Conservation (phyloP, 2,888 invertebrate species). For the Oscheius onirici region DNA sequence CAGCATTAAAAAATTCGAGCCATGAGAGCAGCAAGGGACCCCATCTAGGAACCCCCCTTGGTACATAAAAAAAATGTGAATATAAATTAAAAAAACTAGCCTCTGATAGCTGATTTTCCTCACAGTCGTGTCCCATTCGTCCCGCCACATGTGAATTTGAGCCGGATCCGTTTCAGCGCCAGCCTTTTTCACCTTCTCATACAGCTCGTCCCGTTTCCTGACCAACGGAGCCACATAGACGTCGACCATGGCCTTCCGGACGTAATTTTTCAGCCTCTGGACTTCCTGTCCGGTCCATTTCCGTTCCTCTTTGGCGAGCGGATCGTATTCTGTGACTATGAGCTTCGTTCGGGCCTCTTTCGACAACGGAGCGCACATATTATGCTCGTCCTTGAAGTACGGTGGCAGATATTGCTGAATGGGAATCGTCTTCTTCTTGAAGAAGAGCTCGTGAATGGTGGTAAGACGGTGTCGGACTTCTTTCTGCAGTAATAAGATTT, state of each 20-base stretch:
- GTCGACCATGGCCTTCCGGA: slow-evolving; percentile 38
- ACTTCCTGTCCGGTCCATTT: slow-evolving; percentile 48
- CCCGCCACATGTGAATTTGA: slow-evolving; percentile 31
- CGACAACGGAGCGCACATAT: slow-evolving; percentile 61
- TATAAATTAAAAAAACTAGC: slow-evolving; percentile 3
- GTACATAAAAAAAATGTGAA: neutral
- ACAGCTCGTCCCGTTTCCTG: slow-evolving; percentile 24
- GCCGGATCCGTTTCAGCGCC: slow-evolving; percentile 6
- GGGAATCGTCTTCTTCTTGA: slow-evolving; percentile 40
- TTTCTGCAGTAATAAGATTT: too few relatives aligned
- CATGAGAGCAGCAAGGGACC: neutral
- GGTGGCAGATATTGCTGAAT: slow-evolving; percentile 58
- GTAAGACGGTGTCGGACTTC: neutral
- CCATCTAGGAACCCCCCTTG: neutral
- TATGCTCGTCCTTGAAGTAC: slow-evolving; percentile 63
- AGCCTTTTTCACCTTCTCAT: slow-evolving; percentile 19
- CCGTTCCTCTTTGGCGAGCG: slow-evolving; percentile 50
- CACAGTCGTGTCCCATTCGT: slow-evolving; percentile 16
- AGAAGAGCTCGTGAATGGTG: neutral
- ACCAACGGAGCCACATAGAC: slow-evolving; percentile 34
- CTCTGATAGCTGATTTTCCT: slow-evolving; percentile 33
- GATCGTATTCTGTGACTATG: slow-evolving; percentile 47
- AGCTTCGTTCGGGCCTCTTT: slow-evolving; percentile 50
- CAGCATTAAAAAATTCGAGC: too few relatives aligned
- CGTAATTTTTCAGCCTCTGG: slow-evolving; percentile 34